Base-by-base conservation (phyloP, 2,888 invertebrate genomes). In the Protonemura montana region DNA sequence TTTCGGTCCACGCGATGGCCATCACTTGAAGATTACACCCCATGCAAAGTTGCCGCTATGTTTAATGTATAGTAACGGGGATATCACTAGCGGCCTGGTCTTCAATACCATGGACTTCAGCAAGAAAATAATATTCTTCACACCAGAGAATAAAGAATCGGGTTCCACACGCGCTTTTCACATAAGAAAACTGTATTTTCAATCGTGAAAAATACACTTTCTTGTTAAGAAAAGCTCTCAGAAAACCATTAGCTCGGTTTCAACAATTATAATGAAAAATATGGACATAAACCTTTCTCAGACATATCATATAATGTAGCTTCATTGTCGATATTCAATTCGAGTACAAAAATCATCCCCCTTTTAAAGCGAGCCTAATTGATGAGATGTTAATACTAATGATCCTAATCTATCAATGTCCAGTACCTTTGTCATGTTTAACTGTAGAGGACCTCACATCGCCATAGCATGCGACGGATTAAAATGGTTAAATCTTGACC, bases 401-500 rank as follows among this genome's bases (percentile, higher is more conserved):
- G 84, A 84, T 28, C 16, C 16, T 76, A 27, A 84, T 84, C 21
- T 76, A 59, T 84, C 82, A 83, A 16, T 41, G 82, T 83, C 82
- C 42, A 41, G 35, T 41, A 42, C 78, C 78, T 78, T 78, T 78
- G 78, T 78, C 29, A 42, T n/a, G 26, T 41, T 59, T 59, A 59
- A 59, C 59, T 59, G 21, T n/a, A n/a, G n/a, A 42, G n/a, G 35
- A n/a, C 29, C 82, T 25, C 82, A 41, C 28, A 35, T 41, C 35
- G 35, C 82, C 42, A 26, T 16, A 21, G 29, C 35, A 26, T 25
- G 25, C 41, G 26, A 35, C n/a, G 82, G 82, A 83, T 83, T 83
- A 83, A 83, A 35, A 83, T 83, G 82, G 59, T 59, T 41, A 42
- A 83, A 83, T 83, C 82, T 83, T 83, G 82, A 83, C 82, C 82